Conservation (phyloP, 1,140 invertebrate genomes). For the Chlorops oryzae region DNA sequence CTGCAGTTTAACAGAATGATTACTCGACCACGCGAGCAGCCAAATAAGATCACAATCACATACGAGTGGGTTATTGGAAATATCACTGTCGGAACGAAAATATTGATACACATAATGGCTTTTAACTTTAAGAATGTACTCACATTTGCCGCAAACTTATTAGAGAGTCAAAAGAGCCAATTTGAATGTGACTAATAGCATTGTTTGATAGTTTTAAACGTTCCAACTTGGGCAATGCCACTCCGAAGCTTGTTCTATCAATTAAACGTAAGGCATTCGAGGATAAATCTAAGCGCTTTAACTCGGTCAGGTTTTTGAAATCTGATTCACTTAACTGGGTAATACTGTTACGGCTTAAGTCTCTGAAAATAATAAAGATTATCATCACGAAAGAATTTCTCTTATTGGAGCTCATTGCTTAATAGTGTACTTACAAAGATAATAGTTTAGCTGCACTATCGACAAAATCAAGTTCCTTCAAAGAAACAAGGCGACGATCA, state of each 20-base stretch:
- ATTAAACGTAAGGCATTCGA: constrained; percentile 59
- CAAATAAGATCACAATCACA: constrained; percentile 78
- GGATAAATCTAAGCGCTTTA: constrained; percentile 65
- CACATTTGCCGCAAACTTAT: constrained; percentile 62
- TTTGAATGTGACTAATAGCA: constrained; percentile 58
- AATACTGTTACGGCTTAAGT: constrained; percentile 74
- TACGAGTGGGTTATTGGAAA: constrained; percentile 69
- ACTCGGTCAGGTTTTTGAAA: constrained; percentile 60
- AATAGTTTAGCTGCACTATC: too few species aligned
- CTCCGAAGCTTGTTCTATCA: constrained; percentile 58
- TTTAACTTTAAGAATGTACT: constrained; percentile 46
- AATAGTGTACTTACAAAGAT: too few species aligned
- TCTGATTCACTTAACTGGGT: constrained; percentile 64
- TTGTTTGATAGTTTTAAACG: constrained; percentile 62
- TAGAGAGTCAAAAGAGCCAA: constrained; percentile 64
- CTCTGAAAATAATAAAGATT: too few species aligned
- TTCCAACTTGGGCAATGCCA: constrained; percentile 56
- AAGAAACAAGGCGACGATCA: too few species aligned
- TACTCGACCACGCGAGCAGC: constrained; percentile 69
- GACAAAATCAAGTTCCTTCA: too few species aligned
- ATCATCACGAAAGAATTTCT: too few species aligned
- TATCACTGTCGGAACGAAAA: constrained; percentile 53
- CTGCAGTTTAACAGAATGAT: constrained; percentile 61
- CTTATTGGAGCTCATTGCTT: too few species aligned
- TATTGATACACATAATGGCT: neutral